Conservation (phyloP, 2,888 invertebrate species). For the Drosophila prostipennis region DNA sequence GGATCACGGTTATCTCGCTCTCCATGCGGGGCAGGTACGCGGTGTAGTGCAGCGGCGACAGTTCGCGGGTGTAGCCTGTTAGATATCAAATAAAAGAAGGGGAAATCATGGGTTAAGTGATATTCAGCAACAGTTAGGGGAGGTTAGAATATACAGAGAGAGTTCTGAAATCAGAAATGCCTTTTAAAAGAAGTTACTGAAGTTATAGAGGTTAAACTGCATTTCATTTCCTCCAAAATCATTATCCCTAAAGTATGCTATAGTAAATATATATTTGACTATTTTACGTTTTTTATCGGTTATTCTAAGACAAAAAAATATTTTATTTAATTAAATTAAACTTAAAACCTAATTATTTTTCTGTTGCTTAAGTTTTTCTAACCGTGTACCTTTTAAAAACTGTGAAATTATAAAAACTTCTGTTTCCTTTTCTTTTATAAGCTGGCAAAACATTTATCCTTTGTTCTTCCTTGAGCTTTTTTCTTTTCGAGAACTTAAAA, state of each 20-base stretch:
- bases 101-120: neutral
- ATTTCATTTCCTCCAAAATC: too few species aligned
- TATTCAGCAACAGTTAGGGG: slow-evolving; percentile 6
- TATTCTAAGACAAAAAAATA: too few species aligned
- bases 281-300: too few species aligned
- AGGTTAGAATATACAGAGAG: neutral
- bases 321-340: too few species aligned
- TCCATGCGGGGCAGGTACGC: slow-evolving; percentile 89
- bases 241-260: too few species aligned
- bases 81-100: slow-evolving; percentile 2
- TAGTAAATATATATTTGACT: too few species aligned
- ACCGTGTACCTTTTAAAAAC: neutral
- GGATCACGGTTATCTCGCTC: slow-evolving; percentile 86
- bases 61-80: slow-evolving; percentile 91
- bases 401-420: neutral
- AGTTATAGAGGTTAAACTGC: too few species aligned
- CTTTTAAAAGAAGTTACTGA: too few species aligned
- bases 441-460: slow-evolving; percentile 10
- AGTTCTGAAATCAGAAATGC: too few species aligned
- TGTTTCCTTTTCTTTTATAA: slow-evolving; percentile 3
- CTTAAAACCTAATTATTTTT: neutral
- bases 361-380: neutral
- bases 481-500: slow-evolving; percentile 10
- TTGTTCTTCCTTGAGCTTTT: slow-evolving; percentile 1
- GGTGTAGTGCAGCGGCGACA: slow-evolving; percentile 91